These are phyloP conservation scores for Drosophila oshimai DNA, from an alignment of 1,140 invertebrate genomes.

Conservation along the genomic window DNA sequence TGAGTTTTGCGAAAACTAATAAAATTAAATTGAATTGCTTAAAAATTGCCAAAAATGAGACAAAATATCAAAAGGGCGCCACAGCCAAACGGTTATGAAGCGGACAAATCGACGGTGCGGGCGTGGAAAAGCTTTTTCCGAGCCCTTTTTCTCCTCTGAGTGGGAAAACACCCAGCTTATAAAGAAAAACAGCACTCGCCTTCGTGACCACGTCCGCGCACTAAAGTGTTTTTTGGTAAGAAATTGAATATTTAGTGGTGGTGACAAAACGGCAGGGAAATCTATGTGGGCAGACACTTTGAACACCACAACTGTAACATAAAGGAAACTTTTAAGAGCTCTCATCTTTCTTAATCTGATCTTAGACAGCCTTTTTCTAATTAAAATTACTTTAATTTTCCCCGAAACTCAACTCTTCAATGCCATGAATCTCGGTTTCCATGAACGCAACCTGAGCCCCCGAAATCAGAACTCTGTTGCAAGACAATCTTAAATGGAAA, in stretches of 20 bases:
- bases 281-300: constrained; percentile 14
- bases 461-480: constrained; percentile 14
- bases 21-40: constrained; percentile 82
- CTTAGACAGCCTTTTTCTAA: not conserved
- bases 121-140: not conserved
- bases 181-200: constrained; percentile 5
- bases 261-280: constrained; percentile 20
- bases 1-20: constrained; percentile 79
- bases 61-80: constrained; percentile 65
- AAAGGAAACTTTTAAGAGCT: constrained; percentile 13
- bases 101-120: constrained; percentile 35
- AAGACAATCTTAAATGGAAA: constrained; percentile 49
- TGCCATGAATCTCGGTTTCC: not conserved
- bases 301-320: not conserved
- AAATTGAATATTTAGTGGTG: constrained; percentile 76
- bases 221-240: constrained; percentile 62
- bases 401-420: constrained; percentile 14
- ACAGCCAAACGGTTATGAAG: constrained; percentile 65
- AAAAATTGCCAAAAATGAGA: constrained; percentile 80
- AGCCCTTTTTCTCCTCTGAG: not conserved
- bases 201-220: constrained; percentile 63
- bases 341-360: not conserved
- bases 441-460: constrained; percentile 11
- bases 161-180: constrained; percentile 4
- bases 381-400: constrained; percentile 29